phyloP scores from a whole-genome alignment of 2,888 invertebrate species.

The Chymomyza amoena region DNA sequence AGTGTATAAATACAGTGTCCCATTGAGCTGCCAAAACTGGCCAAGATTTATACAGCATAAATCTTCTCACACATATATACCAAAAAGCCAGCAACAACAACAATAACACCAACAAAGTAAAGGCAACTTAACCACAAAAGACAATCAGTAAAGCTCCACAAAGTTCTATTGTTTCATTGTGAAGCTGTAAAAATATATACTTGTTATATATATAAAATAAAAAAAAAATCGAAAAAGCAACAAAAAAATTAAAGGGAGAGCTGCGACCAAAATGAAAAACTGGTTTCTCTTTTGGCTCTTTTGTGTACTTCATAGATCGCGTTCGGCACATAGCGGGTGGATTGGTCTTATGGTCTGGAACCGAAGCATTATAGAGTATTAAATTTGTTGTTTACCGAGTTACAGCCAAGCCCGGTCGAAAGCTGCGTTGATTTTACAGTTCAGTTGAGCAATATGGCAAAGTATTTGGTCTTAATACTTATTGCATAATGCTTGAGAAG shows the following conservation, averaged over 20 bases:
- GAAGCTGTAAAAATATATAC: background rate
- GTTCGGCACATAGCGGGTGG: background rate
- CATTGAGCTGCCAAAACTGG: background rate
- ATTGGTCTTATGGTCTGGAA: background rate
- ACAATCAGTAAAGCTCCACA: constrained; percentile 32
- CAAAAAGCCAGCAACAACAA: constrained; percentile 1
- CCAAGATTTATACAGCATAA: background rate
- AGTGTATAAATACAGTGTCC: background rate
- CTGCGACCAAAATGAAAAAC: constrained; percentile 5
- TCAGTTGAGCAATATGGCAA: constrained; percentile 39
- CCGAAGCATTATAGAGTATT: background rate
- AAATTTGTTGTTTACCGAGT: background rate
- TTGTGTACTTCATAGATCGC: constrained; percentile 7
- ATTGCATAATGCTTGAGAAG: constrained; percentile 49
- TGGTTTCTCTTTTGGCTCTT: constrained; percentile 20
- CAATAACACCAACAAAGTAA: background rate
- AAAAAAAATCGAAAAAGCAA: background rate
- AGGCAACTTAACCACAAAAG: constrained; percentile 19
- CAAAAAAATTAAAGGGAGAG: background rate
- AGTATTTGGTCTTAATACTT: constrained; percentile 6
- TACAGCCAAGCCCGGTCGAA: background rate
- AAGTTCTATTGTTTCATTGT: constrained; percentile 14
- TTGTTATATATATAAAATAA: too few species aligned
- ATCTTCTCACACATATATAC: background rate
- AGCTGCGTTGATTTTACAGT: constrained; percentile 2